Evolutionary conservation across 2,888 invertebrate genomes (phyloP).

Genomic region (Pollenia amentaria): DNA sequence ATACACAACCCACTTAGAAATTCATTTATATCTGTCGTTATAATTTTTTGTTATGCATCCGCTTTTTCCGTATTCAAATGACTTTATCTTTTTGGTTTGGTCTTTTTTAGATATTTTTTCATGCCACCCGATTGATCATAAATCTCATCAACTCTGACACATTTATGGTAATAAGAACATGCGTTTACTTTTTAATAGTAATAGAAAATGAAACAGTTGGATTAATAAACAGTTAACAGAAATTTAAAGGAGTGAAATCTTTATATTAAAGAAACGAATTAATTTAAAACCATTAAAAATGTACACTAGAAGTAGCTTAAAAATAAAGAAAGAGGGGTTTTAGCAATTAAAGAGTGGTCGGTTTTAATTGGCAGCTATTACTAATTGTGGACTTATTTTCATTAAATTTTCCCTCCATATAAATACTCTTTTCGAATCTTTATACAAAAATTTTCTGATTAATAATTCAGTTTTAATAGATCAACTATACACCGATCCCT

Average conservation of each 20-base stretch:
- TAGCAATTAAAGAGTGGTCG: too few species aligned
- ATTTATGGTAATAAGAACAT: slow-evolving; percentile 63
- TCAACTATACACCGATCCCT: too few species aligned
- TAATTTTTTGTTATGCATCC: neutral
- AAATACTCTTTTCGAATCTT: too few species aligned
- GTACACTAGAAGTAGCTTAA: neutral
- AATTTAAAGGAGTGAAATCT: slow-evolving; percentile 18
- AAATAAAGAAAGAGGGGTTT: too few species aligned
- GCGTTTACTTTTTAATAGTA: slow-evolving; percentile 44
- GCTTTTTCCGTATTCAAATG: slow-evolving; percentile 11
- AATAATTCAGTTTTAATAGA: too few species aligned
- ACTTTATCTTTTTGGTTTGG: slow-evolving; percentile 38
- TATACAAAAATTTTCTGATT: too few species aligned
- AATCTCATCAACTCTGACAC: slow-evolving; percentile 76
- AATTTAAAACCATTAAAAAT: neutral
- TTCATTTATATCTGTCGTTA: neutral
- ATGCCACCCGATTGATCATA: slow-evolving; percentile 79
- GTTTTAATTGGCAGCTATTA: too few species aligned
- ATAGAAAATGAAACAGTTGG: slow-evolving; percentile 12
- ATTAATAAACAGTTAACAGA: slow-evolving; percentile 21
- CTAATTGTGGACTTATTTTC: too few species aligned
- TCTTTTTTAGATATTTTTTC: slow-evolving; percentile 58
- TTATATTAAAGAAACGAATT: neutral
- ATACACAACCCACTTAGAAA: slow-evolving; percentile 2
- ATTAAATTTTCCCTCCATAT: too few species aligned